Conservation (phyloP, 1,140 invertebrate species). For the Campoletis sonorensis region DNA sequence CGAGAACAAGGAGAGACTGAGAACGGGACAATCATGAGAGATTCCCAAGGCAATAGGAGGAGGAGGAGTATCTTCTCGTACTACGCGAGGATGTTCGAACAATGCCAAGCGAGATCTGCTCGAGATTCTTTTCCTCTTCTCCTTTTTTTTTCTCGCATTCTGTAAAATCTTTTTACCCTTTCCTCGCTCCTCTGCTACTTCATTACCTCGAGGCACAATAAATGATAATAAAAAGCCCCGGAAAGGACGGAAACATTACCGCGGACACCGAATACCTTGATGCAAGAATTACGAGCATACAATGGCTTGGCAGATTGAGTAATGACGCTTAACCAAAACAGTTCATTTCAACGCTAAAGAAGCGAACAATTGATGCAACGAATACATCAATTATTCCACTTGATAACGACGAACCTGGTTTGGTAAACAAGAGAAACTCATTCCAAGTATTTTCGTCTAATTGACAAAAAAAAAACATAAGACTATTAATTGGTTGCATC, state of each 20-base stretch:
- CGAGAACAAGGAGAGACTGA: slow-evolving; percentile 65
- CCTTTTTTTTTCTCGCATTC: neutral
- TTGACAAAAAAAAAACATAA: too few species aligned
- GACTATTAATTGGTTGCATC: too few species aligned
- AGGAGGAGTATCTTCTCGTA: neutral
- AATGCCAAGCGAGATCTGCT: slow-evolving; percentile 60
- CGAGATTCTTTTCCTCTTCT: slow-evolving; percentile 15
- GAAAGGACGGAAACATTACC: slow-evolving; percentile 61
- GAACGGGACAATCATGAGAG: slow-evolving; percentile 74
- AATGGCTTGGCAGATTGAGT: neutral
- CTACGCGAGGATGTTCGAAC: slow-evolving; percentile 61
- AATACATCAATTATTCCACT: too few species aligned
- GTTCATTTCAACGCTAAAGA: neutral
- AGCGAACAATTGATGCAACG: too few species aligned
- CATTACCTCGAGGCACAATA: slow-evolving; percentile 37
- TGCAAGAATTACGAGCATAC: neutral
- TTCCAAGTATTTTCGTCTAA: too few species aligned
- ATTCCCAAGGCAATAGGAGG: slow-evolving; percentile 64
- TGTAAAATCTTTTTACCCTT: neutral
- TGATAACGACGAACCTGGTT: too few species aligned
- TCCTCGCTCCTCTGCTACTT: neutral
- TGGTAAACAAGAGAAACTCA: too few species aligned
- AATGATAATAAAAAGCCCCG: slow-evolving; percentile 67
- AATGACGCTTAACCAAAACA: neutral
- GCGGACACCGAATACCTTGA: slow-evolving; percentile 45